Percentiles rank a stretch among this genome's conserved stretches.
Conservation (phyloP, 2,113 vertebrate genomes). For the Forbesichthys agassizii region DNA sequence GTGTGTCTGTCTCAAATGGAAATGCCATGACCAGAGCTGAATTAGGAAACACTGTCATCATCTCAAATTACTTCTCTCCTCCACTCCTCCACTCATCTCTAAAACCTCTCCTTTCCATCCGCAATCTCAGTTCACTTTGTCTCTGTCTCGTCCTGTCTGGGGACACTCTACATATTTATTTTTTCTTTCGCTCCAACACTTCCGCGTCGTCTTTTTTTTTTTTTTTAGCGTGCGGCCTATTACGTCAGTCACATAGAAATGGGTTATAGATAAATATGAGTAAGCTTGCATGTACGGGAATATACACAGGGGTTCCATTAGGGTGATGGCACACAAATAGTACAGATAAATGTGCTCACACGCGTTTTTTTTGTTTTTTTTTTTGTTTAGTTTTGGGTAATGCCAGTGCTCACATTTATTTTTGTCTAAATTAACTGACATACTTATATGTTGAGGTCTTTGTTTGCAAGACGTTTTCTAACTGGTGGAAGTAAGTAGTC, state of each 20-base stretch:
- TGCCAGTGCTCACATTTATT: too few relatives aligned
- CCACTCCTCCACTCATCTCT: conserved; percentile 8
- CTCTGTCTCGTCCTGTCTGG: conserved; percentile 23
- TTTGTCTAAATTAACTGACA: too few relatives aligned
- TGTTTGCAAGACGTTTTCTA: too few relatives aligned
- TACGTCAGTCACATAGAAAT: conserved; percentile 34
- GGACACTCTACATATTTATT: conserved; percentile 43
- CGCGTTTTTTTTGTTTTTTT: too few relatives aligned
- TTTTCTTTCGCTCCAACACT: conserved; percentile 11
- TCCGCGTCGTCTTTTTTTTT: conserved; percentile 58
- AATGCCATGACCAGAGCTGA: conserved; percentile 25
- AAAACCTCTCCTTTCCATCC: conserved; percentile 26
- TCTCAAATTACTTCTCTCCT: conserved; percentile 47
- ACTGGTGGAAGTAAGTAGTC: too few relatives aligned
- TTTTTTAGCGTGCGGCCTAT: conserved; percentile 23
- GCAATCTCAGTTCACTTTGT: conserved; percentile 35
- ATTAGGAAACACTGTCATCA: conserved; percentile 38
- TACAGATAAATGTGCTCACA: neutral
- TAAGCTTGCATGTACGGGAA: neutral
- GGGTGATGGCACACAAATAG: conserved; percentile 4
- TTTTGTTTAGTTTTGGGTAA: too few relatives aligned
- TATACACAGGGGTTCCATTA: conserved; percentile 17
- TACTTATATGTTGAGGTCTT: too few relatives aligned
- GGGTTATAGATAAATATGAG: conserved; percentile 6
- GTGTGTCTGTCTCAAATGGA: conserved; percentile 18